These are phyloP conservation scores for Psettodes erumei DNA, from an alignment of 2,113 vertebrate genomes.

Conservation along the genomic window DNA sequence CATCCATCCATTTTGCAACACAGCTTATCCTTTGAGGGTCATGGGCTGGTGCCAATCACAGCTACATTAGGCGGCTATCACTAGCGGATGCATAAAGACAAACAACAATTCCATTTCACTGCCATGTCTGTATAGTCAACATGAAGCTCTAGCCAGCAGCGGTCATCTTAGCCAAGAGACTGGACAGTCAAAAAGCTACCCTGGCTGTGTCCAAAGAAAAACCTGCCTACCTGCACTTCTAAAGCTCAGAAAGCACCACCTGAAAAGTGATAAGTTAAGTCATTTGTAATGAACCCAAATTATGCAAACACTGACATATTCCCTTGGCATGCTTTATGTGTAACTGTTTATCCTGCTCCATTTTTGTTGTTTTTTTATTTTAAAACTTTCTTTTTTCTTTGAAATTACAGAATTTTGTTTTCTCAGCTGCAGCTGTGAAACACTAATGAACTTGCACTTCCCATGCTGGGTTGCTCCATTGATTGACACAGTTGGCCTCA, in stretches of 20 bases:
- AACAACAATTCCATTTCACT: too few species aligned
- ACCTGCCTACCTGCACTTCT: background rate
- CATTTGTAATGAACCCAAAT: background rate
- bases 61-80: too few species aligned
- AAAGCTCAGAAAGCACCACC: too few species aligned
- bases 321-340: background rate
- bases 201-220: background rate
- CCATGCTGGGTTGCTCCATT: constrained; percentile 47
- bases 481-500: constrained; percentile 54
- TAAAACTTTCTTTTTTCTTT: constrained; percentile 23
- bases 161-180: background rate
- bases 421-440: constrained; percentile 45
- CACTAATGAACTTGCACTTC: constrained; percentile 57
- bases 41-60: too few species aligned
- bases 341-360: background rate
- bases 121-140: too few species aligned
- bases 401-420: constrained; percentile 33
- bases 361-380: constrained; percentile 7
- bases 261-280: background rate
- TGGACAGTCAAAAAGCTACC: background rate
- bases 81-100: too few species aligned
- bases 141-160: background rate
- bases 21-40: too few species aligned
- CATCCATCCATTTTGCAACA: too few species aligned
- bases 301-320: background rate